Evolutionary conservation across 2,888 invertebrate species (phyloP).

Genomic region (Pycnomerus fuliginosus): DNA sequence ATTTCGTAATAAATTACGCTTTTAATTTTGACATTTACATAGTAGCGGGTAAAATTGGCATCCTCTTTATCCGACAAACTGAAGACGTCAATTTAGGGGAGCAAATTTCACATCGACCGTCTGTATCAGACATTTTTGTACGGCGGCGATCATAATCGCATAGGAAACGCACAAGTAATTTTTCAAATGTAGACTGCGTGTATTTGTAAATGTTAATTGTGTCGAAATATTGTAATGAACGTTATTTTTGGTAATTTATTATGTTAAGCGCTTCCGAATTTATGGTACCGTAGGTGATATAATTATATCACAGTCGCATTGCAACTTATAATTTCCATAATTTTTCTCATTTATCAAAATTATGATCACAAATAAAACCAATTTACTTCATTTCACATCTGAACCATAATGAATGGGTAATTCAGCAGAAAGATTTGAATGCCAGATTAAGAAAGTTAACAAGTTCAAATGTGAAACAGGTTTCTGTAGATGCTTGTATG

Average conservation of each 20-base stretch:
- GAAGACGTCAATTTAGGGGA: no score
- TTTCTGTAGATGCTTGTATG: background rate
- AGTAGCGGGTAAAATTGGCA: no score
- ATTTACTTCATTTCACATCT: slow-evolving; percentile 13
- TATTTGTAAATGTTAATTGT: slow-evolving; percentile 24
- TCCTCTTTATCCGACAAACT: no score
- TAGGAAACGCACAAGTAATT: slow-evolving; percentile 17
- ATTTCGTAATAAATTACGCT: no score
- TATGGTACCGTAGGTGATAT: slow-evolving; percentile 29
- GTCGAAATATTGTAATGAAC: slow-evolving; percentile 21
- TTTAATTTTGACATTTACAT: no score
- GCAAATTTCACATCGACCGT: no score
- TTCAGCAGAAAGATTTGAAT: slow-evolving; percentile 19
- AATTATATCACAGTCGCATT: slow-evolving; percentile 21
- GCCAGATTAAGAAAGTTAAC: slow-evolving; percentile 9
- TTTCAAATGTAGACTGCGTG: slow-evolving; percentile 16
- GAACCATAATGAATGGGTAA: slow-evolving; percentile 16
- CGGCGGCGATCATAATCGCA: slow-evolving; percentile 13
- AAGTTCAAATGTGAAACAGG: slow-evolving; percentile 9
- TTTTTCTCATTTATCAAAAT: slow-evolving; percentile 19
- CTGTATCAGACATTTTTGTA: no score
- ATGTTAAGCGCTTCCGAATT: slow-evolving; percentile 33
- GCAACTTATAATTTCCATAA: slow-evolving; percentile 23
- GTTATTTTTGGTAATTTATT: slow-evolving; percentile 34
- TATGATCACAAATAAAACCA: slow-evolving; percentile 21